Evolutionary conservation across 2,888 invertebrate genomes (phyloP).

Genomic region (Rutpela maculata): DNA sequence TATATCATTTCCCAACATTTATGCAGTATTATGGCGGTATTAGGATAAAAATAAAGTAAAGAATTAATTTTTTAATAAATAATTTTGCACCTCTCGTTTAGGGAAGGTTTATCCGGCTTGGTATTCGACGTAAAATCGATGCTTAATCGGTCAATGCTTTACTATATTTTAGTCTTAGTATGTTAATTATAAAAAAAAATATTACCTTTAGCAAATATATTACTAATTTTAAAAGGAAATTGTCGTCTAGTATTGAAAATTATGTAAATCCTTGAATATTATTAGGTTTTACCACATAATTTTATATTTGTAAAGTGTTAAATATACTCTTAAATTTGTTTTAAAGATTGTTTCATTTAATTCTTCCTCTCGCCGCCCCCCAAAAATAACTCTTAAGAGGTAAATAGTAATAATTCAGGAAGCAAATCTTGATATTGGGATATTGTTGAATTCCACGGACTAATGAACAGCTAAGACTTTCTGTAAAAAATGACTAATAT

Average conservation of each 20-base stretch:
- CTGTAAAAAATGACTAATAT: no score
- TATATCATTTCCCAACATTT: not conserved
- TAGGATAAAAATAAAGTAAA: constrained; percentile 5
- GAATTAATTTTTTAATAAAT: not conserved
- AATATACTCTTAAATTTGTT: not conserved
- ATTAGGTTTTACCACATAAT: not conserved
- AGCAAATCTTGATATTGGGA: no score
- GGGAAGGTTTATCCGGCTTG: not conserved
- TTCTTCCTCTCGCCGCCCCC: not conserved
- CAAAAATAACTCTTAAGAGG: not conserved
- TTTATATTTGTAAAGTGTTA: not conserved
- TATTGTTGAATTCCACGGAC: no score
- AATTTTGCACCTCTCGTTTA: not conserved
- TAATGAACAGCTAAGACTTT: no score
- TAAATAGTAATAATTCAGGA: no score
- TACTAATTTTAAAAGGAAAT: not conserved
- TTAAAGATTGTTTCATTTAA: not conserved
- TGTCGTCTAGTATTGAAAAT: not conserved
- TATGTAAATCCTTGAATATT: constrained; percentile 7
- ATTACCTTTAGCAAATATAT: not conserved
- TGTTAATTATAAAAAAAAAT: not conserved
- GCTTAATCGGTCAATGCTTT: not conserved
- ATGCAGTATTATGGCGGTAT: constrained; percentile 12
- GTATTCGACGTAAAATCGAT: not conserved
- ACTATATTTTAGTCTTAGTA: constrained; percentile 1